Base-by-base conservation (phyloP, 2,888 invertebrate genomes). In the Liodrosophila aerea region DNA sequence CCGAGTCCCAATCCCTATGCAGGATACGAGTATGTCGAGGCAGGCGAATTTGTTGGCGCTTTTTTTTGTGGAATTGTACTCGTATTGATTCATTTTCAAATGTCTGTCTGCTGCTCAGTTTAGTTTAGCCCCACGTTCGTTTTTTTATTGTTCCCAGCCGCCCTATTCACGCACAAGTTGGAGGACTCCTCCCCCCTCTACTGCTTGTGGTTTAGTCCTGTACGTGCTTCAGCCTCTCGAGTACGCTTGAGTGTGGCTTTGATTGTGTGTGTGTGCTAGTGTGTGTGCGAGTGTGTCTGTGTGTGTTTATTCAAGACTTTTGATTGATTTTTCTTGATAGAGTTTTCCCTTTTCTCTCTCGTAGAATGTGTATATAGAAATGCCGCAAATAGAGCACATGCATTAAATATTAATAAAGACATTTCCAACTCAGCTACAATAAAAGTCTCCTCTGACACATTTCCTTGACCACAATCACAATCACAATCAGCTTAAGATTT, bases 141-240 rank as follows among this genome's bases (percentile, higher is more conserved):
- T 81, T 67, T 74, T 87, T 82, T 82, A 81, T 81, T 86, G 78
- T 72, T 86, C 84, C 85, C 86, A 71, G 74, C 77, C 80, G 83
- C 84, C 84, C 81, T 76, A 84, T 85, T 72, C 27, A 7, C n/a
- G 7, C 30, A 12, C 12, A 11, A 33, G 16, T 2, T 29, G n/a
- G 22, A 12, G 34, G 15, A 8, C 16, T 11, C 34, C 34, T 37
- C 37, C 41, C 29, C 18, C 1, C 4, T 11, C 40, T 13, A 39
- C 52, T 57, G 59, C 51, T 61, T 64, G 67, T 63, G 70, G 59
- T 53, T 72, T 41, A 41, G 47, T 52, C 45, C 49, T 40, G 49
- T 66, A 60, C 66, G 61, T 66, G 66, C 43, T n/a, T n/a, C 45
- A 50, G 33, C 52, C 61, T 62, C 60, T 70, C 15, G 58, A 68